A percentile compares a stretch with the other conserved stretches of the same genome.
phyloP scores from a whole-genome alignment of 2,888 invertebrate genomes.

The Leptodirus hochenwartii region DNA sequence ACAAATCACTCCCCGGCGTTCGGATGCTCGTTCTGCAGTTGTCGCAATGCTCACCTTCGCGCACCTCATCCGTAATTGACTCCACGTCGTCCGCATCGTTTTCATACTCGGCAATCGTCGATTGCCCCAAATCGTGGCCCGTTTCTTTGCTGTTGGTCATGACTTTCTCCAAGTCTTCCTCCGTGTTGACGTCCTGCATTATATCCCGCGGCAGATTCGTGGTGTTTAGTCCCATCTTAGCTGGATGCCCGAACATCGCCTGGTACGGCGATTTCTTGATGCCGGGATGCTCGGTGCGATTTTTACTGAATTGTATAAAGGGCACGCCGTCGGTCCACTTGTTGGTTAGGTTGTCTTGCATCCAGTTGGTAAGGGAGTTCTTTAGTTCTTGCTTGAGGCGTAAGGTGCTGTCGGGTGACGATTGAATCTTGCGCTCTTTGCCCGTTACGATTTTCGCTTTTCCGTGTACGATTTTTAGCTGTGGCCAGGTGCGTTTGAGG shows the following conservation, averaged over 20 bases:
- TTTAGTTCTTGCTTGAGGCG: constrained; percentile 20
- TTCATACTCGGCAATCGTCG: too few species aligned
- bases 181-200: neutral
- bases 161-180: constrained; percentile 1
- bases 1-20: too few species aligned
- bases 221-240: constrained; percentile 5
- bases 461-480: constrained; percentile 7
- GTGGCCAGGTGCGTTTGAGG: constrained; percentile 5
- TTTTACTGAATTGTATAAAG: constrained; percentile 8
- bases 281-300: constrained; percentile 5
- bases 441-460: constrained; percentile 17
- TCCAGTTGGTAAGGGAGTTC: constrained; percentile 16
- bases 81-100: too few species aligned
- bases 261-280: constrained; percentile 8
- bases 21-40: too few species aligned
- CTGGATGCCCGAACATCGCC: constrained; percentile 7
- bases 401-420: constrained; percentile 21
- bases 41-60: too few species aligned
- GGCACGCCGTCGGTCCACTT: constrained; percentile 9
- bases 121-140: too few species aligned
- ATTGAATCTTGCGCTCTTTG: too few species aligned
- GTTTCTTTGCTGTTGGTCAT: too few species aligned
- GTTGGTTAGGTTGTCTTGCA: constrained; percentile 8
- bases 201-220: constrained; percentile 7
- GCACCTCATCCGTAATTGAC: too few species aligned